Conservation (phyloP, 2,888 invertebrate species). For the Cephus nigrinus region DNA sequence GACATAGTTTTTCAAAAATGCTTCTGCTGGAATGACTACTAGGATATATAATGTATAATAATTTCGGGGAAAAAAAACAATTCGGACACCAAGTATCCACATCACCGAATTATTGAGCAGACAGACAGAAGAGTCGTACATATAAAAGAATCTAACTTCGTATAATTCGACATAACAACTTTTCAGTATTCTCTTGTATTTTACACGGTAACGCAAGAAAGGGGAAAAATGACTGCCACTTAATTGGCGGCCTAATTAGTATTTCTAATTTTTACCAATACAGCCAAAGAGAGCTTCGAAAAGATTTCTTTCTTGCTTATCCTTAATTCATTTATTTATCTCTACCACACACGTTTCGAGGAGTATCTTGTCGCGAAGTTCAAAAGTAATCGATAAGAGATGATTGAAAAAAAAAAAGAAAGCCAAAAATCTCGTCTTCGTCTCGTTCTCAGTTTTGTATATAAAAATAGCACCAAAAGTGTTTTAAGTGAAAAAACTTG, state of each 20-base stretch:
- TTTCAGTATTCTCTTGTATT: slow-evolving; percentile 4
- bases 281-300: not conserved
- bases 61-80: slow-evolving; percentile 24
- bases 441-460: slow-evolving; percentile 26
- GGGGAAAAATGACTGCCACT: not conserved
- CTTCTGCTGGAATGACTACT: slow-evolving; percentile 35
- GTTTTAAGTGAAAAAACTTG: slow-evolving; percentile 3
- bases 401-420: slow-evolving; percentile 34
- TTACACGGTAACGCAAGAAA: not conserved
- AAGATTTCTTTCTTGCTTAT: slow-evolving; percentile 9
- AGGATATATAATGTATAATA: not conserved
- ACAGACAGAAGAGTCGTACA: slow-evolving; percentile 20
- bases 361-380: not conserved
- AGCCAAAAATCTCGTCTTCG: slow-evolving; percentile 23
- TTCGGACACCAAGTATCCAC: slow-evolving; percentile 8
- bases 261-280: not conserved
- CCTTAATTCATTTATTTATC: slow-evolving; percentile 4
- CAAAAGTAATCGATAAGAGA: not conserved
- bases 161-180: slow-evolving; percentile 21
- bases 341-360: not conserved
- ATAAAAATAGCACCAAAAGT: slow-evolving; percentile 45
- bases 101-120: slow-evolving; percentile 35
- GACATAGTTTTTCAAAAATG: slow-evolving; percentile 24
- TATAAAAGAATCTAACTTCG: slow-evolving; percentile 27
- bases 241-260: not conserved